Evolutionary conservation across 2,888 invertebrate species (phyloP).

Genomic region (Nesidiocoris tenuis): DNA sequence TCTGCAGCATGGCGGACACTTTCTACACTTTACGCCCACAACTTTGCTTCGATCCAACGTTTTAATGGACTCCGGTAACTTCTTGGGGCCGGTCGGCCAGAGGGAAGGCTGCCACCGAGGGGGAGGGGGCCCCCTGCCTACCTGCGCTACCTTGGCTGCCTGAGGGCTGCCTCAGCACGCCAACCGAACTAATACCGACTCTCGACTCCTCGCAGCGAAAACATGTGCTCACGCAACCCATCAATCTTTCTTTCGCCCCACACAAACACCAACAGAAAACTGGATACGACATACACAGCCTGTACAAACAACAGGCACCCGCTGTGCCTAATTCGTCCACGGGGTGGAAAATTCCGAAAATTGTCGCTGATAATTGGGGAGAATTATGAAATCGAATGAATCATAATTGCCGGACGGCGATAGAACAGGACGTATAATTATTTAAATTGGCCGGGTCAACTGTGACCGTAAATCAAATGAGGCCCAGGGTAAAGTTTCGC

Average conservation of each 20-base stretch:
- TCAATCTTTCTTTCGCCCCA: background rate
- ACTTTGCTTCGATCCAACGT: background rate
- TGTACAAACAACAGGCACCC: background rate
- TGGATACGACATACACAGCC: background rate
- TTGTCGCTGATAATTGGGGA: background rate
- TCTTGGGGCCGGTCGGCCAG: background rate
- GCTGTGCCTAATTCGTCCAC: background rate
- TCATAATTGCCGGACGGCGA: background rate
- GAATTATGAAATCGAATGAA: background rate
- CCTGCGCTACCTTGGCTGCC: too few relatives aligned
- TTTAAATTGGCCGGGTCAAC: background rate
- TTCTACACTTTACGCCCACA: background rate
- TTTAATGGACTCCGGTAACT: background rate
- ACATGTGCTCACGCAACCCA: background rate
- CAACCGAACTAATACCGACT: background rate
- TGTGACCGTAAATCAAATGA: background rate
- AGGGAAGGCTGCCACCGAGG: background rate
- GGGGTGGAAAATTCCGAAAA: background rate
- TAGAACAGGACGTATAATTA: background rate
- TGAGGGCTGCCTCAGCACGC: background rate
- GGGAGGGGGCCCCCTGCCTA: too few relatives aligned
- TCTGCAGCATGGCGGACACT: background rate
- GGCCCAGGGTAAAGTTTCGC: background rate
- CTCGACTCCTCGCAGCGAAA: background rate
- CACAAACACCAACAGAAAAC: background rate